Conservation (phyloP, 1,140 invertebrate genomes). For the Bathynomus jamesi region DNA sequence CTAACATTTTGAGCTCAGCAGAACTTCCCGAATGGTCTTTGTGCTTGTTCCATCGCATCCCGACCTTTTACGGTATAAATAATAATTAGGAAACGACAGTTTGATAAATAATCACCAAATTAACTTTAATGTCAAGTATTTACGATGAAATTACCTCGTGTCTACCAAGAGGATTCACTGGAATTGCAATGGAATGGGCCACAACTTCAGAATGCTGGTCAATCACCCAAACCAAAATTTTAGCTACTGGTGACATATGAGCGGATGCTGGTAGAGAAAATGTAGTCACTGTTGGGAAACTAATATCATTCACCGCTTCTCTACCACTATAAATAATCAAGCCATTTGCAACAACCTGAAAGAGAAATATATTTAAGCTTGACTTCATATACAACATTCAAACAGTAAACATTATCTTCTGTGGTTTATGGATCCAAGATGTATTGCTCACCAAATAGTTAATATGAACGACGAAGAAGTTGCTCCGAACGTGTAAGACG, state of each 20-base stretch:
- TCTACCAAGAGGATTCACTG: constrained; percentile 48
- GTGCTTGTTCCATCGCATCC: constrained; percentile 42
- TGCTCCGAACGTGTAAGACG: constrained; percentile 47
- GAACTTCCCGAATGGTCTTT: constrained; percentile 45
- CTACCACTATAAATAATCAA: constrained; percentile 43
- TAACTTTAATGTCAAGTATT: too few relatives aligned
- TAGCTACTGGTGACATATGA: constrained; percentile 54
- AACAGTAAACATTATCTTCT: too few relatives aligned
- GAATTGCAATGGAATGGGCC: constrained; percentile 51
- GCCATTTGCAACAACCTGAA: constrained; percentile 45
- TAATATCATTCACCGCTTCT: constrained; percentile 37
- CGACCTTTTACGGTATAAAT: constrained; percentile 31
- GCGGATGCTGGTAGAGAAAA: constrained; percentile 44
- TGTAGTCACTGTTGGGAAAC: constrained; percentile 41
- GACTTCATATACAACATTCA: too few relatives aligned
- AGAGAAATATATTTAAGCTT: too few relatives aligned
- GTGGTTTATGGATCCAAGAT: too few relatives aligned
- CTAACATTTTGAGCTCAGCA: constrained; percentile 42
- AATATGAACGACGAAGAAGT: constrained; percentile 45
- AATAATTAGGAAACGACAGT: too few relatives aligned
- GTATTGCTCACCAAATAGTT: constrained; percentile 44
- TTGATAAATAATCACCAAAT: too few relatives aligned
- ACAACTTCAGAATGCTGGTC: constrained; percentile 47
- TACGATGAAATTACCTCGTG: constrained; percentile 40
- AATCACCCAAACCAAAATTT: constrained; percentile 52